Base-by-base conservation (phyloP, 2,113 vertebrate species). In the Corydoras maculifer region DNA sequence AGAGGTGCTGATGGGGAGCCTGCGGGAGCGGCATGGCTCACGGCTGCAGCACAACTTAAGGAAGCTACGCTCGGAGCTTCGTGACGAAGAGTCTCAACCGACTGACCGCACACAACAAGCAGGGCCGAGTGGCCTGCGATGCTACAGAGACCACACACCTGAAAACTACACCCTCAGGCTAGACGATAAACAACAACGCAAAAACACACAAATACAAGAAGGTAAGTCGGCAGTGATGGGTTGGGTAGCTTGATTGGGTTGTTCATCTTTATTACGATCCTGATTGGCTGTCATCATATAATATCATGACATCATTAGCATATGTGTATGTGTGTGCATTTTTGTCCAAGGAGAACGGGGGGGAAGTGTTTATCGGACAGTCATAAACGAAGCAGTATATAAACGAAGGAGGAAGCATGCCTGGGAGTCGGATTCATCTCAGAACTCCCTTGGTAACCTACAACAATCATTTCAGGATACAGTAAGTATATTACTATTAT, bases 11-110 rank as follows among this genome's bases (percentile, higher is more conserved):
- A 8, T 90, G 62, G 75, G 79, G 15, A 73, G 79, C 32, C 79
- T 94, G 50, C 78, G 65, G 65, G 74, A 87, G 58, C 79, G 78
- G 0, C 88, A 92, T n/a, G 87, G 88, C n/a, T 72, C 75, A 9
- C 59, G 76, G 9, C 86, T 92, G 1, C 84, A 90, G 53, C 76
- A 87, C 58, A 81, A 87, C 75, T 73, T 86, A 14, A 70, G 69
- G 0, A 49, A 57, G 29, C 48, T 83, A 58, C 78, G 77, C 30
- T 76, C 9, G 9, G 29, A 14, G 10, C 49, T 63, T 13, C 65
- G 65, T 58, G 69, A 2, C 29, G 68, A 49, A 9, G 55, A 1
- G 3, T 51, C 31, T 35, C 3, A n/a, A 8, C 13, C 57, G 32
- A 8, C 65, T n/a, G 31, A 62, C 10, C n/a, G 8, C 53, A 43